Conservation (phyloP, 2,888 invertebrate species). For the Dryobota labecula region DNA sequence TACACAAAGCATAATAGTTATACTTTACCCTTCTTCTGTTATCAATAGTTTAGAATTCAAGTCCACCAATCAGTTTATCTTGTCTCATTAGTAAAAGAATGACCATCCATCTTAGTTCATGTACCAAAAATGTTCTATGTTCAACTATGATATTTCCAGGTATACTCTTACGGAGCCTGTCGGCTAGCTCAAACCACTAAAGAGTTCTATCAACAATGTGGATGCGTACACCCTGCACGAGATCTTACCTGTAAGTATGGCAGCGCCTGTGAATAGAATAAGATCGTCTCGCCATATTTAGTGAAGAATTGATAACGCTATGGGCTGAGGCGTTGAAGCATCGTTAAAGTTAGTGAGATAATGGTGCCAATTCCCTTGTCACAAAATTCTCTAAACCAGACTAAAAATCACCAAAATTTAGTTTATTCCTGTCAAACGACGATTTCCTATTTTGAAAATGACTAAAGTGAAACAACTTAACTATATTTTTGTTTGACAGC, state of each 20-base stretch:
- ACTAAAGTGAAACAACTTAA: too few relatives aligned
- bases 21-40: neutral
- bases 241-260: constrained; percentile 79
- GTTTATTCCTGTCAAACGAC: too few relatives aligned
- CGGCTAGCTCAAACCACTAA: constrained; percentile 78
- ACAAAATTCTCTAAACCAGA: too few relatives aligned
- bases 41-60: neutral
- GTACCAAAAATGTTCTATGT: neutral
- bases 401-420: too few relatives aligned
- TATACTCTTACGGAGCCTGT: constrained; percentile 86
- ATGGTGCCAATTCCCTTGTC: too few relatives aligned
- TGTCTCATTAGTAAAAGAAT: neutral
- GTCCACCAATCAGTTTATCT: neutral
- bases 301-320: neutral
- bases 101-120: neutral
- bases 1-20: too few relatives aligned
- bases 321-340: constrained; percentile 18
- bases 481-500: too few relatives aligned
- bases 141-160: constrained; percentile 63
- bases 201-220: constrained; percentile 77
- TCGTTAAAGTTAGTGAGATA: neutral
- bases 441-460: too few relatives aligned
- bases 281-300: neutral
- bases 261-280: constrained; percentile 5
- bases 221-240: constrained; percentile 85